These are phyloP conservation scores for Ochotona princeps DNA, from an alignment of 2,113 vertebrate genomes.

Conservation along the genomic window DNA sequence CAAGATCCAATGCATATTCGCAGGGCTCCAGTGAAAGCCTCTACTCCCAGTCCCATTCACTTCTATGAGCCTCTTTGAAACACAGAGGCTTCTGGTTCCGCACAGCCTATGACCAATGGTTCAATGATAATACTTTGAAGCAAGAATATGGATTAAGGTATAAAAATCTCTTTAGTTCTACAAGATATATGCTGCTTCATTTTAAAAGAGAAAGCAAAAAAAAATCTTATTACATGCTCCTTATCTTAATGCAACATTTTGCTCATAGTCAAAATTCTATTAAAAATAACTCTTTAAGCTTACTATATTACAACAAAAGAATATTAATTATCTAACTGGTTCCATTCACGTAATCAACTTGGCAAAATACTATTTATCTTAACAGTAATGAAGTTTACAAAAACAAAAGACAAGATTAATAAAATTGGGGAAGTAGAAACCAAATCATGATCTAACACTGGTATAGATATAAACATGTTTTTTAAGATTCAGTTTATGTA, in stretches of 20 bases:
- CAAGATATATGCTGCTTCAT: constrained; percentile 32
- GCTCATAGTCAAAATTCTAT: constrained; percentile 56
- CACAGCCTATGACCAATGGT: constrained; percentile 41
- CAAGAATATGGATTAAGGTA: neutral
- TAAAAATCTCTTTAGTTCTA: constrained; percentile 33
- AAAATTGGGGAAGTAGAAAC: constrained; percentile 80
- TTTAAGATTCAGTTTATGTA: constrained; percentile 72
- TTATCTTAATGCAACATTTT: constrained; percentile 35
- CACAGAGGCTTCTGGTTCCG: neutral
- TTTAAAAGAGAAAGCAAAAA: constrained; percentile 31
- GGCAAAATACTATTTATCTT: constrained; percentile 64
- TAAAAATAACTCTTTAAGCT: constrained; percentile 57
- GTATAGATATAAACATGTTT: constrained; percentile 69
- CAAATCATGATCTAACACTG: constrained; percentile 72
- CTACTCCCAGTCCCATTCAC: neutral
- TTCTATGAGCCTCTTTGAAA: neutral
- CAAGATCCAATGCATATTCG: neutral
- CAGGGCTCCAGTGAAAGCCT: neutral
- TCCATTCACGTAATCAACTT: constrained; percentile 62
- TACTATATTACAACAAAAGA: constrained; percentile 51
- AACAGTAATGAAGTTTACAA: constrained; percentile 64
- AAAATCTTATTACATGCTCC: constrained; percentile 1
- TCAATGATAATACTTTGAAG: constrained; percentile 42
- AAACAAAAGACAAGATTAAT: constrained; percentile 62
- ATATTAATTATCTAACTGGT: constrained; percentile 55